Evolutionary conservation across 2,797 vertebrate genomes (phyloP), one percentile per base, ranked within the genome.

Genomic region (Propithecus deckenii): DNA sequence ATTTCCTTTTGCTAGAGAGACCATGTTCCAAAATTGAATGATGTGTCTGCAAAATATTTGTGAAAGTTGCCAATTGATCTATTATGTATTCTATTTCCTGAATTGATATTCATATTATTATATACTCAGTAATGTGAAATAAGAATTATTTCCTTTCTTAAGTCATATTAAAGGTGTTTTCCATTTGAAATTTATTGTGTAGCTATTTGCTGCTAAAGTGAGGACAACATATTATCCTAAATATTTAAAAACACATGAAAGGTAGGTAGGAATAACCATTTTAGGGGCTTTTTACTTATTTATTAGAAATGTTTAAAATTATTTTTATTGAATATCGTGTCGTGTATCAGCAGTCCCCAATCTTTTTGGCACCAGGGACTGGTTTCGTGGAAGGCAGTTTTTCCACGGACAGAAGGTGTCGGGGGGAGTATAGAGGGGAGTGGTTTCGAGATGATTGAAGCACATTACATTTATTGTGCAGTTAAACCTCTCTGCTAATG

Each of bases 1-100:
- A 57, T 95, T 89, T 88, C 59, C 83, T 93, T 90, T 94, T 86
- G 72, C 43, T n/a, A 95, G 35, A 89, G 74, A 96, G 80, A 61
- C 2, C 3, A 4, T 89, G 14, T 85, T 94, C 78, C 55, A 86
- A 87, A 96, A 92, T 15, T 57, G 41, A 93, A 71, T 86, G 20
- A 78, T 67, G 13, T 69, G 13, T 92, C 52, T 93, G n/a, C 46
- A 87, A 38, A 95, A 46, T 90, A 76, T 48, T 92, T 96, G 57
- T 89, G 80, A 71, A 93, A 89, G 38, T 76, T 81, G 61, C 48
- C 71, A 79, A 0, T 61, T 86, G 69, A 63, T 32, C 48, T 88
- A 41, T 59, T 85, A 25, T 72, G 30, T 41, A 81, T 76, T 57
- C 30, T n/a, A 25, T 84, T 96, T 93, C 74, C 61, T 86, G 46